Conservation (phyloP, 2,888 invertebrate genomes). For the Xylota sylvarum region DNA sequence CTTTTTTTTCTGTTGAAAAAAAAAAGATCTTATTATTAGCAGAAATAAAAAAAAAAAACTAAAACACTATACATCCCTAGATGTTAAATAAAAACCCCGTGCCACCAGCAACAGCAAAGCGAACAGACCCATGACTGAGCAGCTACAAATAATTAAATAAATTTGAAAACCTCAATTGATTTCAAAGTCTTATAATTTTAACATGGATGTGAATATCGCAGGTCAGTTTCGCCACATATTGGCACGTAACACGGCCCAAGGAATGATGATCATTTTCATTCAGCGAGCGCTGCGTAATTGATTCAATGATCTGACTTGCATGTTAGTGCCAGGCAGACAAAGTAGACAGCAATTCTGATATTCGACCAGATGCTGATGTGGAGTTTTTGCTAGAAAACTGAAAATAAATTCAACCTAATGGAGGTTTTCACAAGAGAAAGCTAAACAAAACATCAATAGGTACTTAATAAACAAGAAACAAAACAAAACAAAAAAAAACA, state of each 20-base stretch:
- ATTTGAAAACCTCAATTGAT: conserved; percentile 25
- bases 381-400: not conserved
- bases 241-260: not conserved
- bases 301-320: conserved; percentile 18
- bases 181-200: conserved; percentile 27
- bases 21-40: not conserved
- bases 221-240: conserved; percentile 44
- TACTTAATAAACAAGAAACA: too few relatives aligned
- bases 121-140: conserved; percentile 17
- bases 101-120: conserved; percentile 1
- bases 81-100: conserved; percentile 21
- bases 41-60: not conserved
- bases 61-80: not conserved
- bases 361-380: not conserved
- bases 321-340: not conserved
- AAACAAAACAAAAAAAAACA: not conserved
- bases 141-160: conserved; percentile 23
- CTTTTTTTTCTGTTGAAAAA: not conserved
- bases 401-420: too few relatives aligned
- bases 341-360: not conserved
- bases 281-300: conserved; percentile 16
- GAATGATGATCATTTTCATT: conserved; percentile 3
- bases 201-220: conserved; percentile 25
- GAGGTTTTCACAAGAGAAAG: too few relatives aligned
- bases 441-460: too few relatives aligned